Conservation (phyloP, 1,140 invertebrate species). For the Calephelis nemesis region DNA sequence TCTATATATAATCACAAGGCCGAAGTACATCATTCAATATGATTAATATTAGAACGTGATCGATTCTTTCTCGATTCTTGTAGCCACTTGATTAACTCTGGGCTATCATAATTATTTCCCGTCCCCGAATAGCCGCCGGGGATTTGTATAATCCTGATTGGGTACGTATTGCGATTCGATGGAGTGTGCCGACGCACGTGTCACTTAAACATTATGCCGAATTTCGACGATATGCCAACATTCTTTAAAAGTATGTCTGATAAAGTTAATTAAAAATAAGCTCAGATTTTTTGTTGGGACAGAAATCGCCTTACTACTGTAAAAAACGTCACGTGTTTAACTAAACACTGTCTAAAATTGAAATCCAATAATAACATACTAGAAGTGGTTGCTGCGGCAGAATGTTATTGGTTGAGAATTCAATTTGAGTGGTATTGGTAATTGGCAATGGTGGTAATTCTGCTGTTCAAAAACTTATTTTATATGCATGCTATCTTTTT, state of each 20-base stretch:
- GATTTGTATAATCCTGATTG: slow-evolving; percentile 75
- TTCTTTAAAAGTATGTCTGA: slow-evolving; percentile 1
- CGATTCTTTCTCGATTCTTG: slow-evolving; percentile 48
- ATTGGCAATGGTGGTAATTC: no score
- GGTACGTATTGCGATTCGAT: slow-evolving; percentile 68
- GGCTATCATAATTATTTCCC: slow-evolving; percentile 69
- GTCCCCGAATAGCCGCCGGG: slow-evolving; percentile 46
- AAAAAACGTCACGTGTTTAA: no score
- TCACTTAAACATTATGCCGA: slow-evolving; percentile 2
- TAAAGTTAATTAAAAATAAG: background rate
- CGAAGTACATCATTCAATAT: slow-evolving; percentile 20
- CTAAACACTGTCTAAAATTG: no score
- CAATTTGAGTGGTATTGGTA: no score
- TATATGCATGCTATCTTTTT: no score
- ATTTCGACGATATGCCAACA: slow-evolving; percentile 1
- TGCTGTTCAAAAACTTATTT: no score
- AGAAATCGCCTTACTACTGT: no score
- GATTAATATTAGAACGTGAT: slow-evolving; percentile 15
- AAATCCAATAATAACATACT: no score
- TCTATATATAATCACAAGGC: no score
- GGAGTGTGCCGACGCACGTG: slow-evolving; percentile 66
- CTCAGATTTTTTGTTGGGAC: background rate
- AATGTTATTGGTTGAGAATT: no score
- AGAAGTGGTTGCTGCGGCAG: no score
- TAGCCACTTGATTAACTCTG: slow-evolving; percentile 64